Evolutionary conservation across 2,888 invertebrate species (phyloP).

Genomic region (Lucinisca nassula): DNA sequence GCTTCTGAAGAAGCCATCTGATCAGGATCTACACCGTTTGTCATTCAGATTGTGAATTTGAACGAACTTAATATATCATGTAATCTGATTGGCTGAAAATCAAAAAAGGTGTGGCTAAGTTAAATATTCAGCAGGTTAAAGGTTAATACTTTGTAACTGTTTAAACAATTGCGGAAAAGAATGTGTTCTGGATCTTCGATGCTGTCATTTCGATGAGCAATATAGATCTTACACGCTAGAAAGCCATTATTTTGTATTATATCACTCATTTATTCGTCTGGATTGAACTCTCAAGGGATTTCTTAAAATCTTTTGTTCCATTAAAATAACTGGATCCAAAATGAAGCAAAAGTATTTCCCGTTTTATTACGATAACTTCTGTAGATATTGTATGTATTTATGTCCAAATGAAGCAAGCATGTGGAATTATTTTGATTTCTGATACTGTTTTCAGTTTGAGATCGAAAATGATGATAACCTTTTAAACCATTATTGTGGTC

Average conservation of each 20-base stretch:
- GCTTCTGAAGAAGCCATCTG: too few relatives aligned
- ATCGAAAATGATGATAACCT: too few relatives aligned
- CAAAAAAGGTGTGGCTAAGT: too few relatives aligned
- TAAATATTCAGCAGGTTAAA: too few relatives aligned
- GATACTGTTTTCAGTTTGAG: background rate
- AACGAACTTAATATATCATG: too few relatives aligned
- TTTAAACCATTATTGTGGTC: too few relatives aligned
- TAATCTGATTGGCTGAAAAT: too few relatives aligned
- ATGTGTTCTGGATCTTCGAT: background rate
- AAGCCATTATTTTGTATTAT: constrained; percentile 17
- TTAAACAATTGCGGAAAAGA: background rate
- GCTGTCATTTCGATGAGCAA: constrained; percentile 19
- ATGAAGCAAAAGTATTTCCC: constrained; percentile 40
- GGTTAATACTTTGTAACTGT: background rate
- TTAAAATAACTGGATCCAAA: constrained; percentile 53
- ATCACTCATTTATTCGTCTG: constrained; percentile 63
- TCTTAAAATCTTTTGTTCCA: constrained; percentile 56
- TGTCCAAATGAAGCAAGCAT: background rate
- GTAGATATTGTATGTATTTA: background rate
- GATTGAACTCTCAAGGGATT: constrained; percentile 43
- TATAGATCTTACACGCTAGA: constrained; percentile 14
- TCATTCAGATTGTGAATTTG: too few relatives aligned
- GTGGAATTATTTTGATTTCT: background rate
- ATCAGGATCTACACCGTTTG: too few relatives aligned
- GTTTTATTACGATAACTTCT: constrained; percentile 38